Base-by-base conservation (phyloP, 1,140 invertebrate genomes). In the Euura lappo region DNA sequence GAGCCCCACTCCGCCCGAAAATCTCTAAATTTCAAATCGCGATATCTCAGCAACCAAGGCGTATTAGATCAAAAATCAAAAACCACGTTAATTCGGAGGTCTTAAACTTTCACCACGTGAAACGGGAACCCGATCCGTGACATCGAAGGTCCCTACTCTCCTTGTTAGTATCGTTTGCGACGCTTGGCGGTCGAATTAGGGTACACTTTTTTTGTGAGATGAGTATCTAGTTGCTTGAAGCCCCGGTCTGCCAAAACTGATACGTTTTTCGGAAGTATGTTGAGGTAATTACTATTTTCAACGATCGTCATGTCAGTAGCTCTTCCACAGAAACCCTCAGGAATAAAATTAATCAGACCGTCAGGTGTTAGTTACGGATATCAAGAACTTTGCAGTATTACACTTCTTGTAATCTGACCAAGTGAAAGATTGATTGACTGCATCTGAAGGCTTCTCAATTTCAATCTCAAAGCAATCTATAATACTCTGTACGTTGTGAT, bases 401-500 rank as follows among this genome's bases (percentile, higher is more conserved):
- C 75, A 77, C 45, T 81, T 81, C 78, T 86, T 86, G 69, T 86
- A 85, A 13, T 85, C 79, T 68, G 83, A 85, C 81, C 84, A 86
- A 2, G 81, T 86, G 51, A 84, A 68, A 8, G 81, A 71, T 76
- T 86, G 84, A 28, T 76, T 13, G 13, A 80, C 65, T 44, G 79
- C 74, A 78, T 84, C 68, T 8, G 69, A 70, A 45, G 83, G 83
- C 72, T 85, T 81, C 69, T 80, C 74, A 60, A 83, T 83, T 70
- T 81, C 46, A 74, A 86, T 85, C 80, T 86, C 81, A 44, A 86
- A 83, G 75, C 80, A 84, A 75, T 86, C 82, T 65, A 87, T 84
- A 10, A 85, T 82, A n/a, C 73, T 75, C 68, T 73, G 77, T 0
- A 81, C 79, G 75, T 81, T 65, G 66, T 74, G 13, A 72, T 78